Base-by-base conservation (phyloP, 1,140 invertebrate genomes). In the Bombus affinis region DNA sequence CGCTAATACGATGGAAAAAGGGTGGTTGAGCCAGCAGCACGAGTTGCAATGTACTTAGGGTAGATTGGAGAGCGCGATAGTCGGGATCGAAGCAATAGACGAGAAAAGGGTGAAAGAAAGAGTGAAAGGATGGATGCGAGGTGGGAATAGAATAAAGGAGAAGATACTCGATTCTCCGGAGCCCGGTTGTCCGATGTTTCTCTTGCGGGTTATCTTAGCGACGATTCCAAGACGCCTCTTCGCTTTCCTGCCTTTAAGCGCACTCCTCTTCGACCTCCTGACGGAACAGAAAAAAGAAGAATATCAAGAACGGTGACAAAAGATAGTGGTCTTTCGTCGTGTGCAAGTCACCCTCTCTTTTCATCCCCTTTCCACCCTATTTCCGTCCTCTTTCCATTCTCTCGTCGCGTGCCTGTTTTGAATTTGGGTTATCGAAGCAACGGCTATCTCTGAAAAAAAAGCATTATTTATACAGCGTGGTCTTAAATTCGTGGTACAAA, bases 61-160 rank as follows among this genome's bases (percentile, higher is more conserved):
- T 77, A 83, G 81, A 83, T 83, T 57, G 73, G 81, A 75, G 62
- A 25, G 81, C 2, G 72, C 44, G 81, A 83, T 83, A 77, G 81
- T 15, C 18, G n/a, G 39, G 18, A 18, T 81, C n/a, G 39, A 35
- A 25, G 47, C 68, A 39, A 39, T 25, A 25, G n/a, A n/a, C 25
- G 65, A 18, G 77, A 4, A 22, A 28, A 12, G 47, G 39, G 35
- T 13, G 35, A 53, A 53, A 35, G 22, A n/a, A 44, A 12, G n/a
- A 18, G 13, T 9, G 4, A n/a, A 10, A 42, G 12, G 65, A 15
- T 22, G 6, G 47, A 53, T 53, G 47, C 47, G 39, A 18, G 13
- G 66, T 13, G 15, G 32, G 15, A 47, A 42, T 32, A 32, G 57
- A 35, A 42, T 75, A 66, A 74, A 65, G 35, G 44, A 77, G 73